Evolutionary conservation across 2,113 vertebrate species (phyloP), one percentile per base, ranked within the genome.

Genomic region (Entomyzon cyanotis): DNA sequence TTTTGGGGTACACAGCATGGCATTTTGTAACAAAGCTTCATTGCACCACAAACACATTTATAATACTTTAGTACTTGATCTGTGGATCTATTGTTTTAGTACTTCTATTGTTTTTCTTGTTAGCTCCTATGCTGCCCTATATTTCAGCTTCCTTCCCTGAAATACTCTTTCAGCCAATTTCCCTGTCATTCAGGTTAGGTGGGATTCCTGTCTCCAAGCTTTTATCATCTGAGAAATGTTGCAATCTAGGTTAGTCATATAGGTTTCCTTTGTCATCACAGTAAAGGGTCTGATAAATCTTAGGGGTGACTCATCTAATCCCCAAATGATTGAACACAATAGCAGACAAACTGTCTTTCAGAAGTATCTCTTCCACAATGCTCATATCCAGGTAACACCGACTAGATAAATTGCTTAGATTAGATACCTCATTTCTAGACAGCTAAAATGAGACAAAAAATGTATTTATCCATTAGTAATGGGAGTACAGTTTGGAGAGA

Each of bases 271-370:
- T 77, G 68, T 39, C 80, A 81, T 86, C 67, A 39, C 44, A 19
- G 28, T n/a, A 58, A 60, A 87, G 27, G 31, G 21, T 58, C 28
- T 62, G 58, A 65, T 74, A 73, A 78, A 78, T 33, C 47, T 53
- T n/a, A 50, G 21, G 33, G 27, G 21, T 93, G 95, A 92, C 35
- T 94, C 88, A 94, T 63, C 71, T 94, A 86, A 94, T 92, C 47
- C 33, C 27, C 27, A 84, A 90, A 81, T 31, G 18, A n/a, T 4
- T 84, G 63, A 86, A 88, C 13, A 73, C 41, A 91, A 85, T 16
- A 78, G 41, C 46, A 90, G 28, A 62, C 37, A 88, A 83, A 86
- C 22, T 59, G 50, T 69, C 39, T 90, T 84, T 88, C 59, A 58
- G 35, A 65, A 92, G 30, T 62, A 37, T 67, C 44, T 68, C 37